A percentile compares a stretch with the other conserved stretches of the same genome.
Conservation (phyloP, 2,113 vertebrate species). For the Calypte anna region DNA sequence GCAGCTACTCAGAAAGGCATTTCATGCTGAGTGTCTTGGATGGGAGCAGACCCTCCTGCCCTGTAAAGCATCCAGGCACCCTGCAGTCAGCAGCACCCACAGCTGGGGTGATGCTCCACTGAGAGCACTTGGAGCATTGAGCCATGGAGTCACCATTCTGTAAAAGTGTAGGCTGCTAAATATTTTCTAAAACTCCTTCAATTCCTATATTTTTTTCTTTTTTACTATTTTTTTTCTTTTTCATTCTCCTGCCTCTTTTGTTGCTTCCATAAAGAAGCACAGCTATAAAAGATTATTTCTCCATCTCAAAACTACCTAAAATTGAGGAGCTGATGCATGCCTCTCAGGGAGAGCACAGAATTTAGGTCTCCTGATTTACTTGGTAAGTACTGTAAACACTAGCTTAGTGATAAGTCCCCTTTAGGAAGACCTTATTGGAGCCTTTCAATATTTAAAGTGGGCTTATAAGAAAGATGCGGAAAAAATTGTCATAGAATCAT, state of each 20-base stretch:
- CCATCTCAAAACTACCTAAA: background rate
- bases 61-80: background rate
- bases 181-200: background rate
- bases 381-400: background rate
- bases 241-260: accelerated
- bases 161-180: background rate
- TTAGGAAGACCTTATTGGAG: background rate
- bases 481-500: too few species aligned
- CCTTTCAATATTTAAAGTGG: background rate
- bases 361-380: background rate
- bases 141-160: background rate
- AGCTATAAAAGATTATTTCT: background rate
- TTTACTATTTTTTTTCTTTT: background rate
- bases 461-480: background rate
- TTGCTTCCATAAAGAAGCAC: background rate
- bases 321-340: background rate
- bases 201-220: background rate
- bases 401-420: background rate
- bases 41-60: background rate
- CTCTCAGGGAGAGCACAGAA: background rate
- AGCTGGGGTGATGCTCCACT: background rate
- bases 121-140: background rate
- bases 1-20: background rate
- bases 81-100: background rate
- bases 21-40: background rate